Evolutionary conservation across 2,113 vertebrate species (phyloP).

Genomic region (Eudyptes chrysolophus): DNA sequence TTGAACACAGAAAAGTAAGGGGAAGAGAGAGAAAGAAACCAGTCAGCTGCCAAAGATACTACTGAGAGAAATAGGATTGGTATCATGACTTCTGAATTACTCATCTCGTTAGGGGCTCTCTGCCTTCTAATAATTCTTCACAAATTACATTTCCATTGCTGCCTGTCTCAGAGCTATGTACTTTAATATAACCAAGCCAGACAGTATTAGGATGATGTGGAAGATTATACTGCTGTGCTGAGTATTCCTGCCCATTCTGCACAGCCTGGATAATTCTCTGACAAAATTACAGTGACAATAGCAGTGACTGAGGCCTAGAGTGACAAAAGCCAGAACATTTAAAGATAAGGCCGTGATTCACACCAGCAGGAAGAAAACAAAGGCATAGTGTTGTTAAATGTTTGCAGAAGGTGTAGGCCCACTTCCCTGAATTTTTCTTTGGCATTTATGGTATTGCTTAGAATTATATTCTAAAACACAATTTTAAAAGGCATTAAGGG

Average conservation of each 20-base stretch:
- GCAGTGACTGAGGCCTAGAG: neutral
- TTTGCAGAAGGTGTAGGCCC: neutral
- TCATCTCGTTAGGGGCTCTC: conserved; percentile 1
- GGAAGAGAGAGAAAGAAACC: neutral
- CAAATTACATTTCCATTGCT: conserved; percentile 37
- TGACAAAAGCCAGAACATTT: conserved; percentile 65
- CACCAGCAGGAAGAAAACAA: neutral
- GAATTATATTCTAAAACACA: neutral
- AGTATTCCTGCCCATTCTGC: conserved; percentile 37
- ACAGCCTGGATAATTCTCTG: conserved; percentile 9
- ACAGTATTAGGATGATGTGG: neutral
- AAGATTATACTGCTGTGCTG: neutral
- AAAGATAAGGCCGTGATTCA: neutral
- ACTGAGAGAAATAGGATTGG: neutral
- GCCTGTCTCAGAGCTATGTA: neutral
- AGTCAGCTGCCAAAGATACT: neutral
- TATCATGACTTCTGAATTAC: neutral
- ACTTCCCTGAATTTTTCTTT: conserved; percentile 11
- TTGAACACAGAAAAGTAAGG: neutral
- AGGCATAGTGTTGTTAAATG: neutral
- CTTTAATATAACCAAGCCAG: conserved; percentile 6
- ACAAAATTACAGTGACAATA: conserved; percentile 33
- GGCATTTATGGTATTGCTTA: neutral
- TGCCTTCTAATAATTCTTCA: conserved; percentile 28
- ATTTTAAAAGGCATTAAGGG: conserved; percentile 8